phyloP scores from a whole-genome alignment of 2,797 vertebrate species.

The Chaunax sp. region DNA sequence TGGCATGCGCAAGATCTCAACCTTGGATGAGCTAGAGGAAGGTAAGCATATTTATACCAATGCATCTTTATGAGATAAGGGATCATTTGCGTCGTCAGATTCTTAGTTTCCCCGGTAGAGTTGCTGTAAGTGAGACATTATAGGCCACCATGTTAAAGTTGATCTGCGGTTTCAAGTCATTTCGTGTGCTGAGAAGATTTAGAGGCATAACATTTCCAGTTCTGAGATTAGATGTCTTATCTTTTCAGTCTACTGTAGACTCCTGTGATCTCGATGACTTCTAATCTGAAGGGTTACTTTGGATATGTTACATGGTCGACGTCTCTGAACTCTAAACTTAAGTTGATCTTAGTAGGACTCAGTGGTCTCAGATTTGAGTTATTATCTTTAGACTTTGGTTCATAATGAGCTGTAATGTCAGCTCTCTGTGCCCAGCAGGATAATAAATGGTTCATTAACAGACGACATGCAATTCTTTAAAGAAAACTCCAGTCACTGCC shows the following conservation, averaged over 20 bases:
- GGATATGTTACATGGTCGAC: conserved; percentile 9
- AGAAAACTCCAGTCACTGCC: conserved; percentile 17
- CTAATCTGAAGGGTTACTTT: conserved; percentile 45
- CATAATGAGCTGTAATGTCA: too few species aligned
- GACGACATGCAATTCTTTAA: conserved; percentile 22
- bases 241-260: conserved; percentile 53
- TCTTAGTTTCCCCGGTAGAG: not conserved
- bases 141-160: not conserved
- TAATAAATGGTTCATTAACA: too few species aligned
- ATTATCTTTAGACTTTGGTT: too few species aligned
- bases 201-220: conserved; percentile 16
- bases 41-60: conserved; percentile 80
- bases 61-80: not conserved
- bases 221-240: conserved; percentile 55
- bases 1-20: conserved; percentile 87
- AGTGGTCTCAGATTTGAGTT: not conserved
- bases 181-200: conserved; percentile 41
- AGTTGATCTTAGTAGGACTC: too few species aligned
- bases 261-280: conserved; percentile 53
- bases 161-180: too few species aligned
- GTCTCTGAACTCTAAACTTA: not conserved
- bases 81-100: too few species aligned
- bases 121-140: conserved; percentile 3
- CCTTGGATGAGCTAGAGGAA: conserved; percentile 97
- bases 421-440: conserved; percentile 25